Conservation (phyloP, 2,888 invertebrate species). For the Oxycera nigricornis region DNA sequence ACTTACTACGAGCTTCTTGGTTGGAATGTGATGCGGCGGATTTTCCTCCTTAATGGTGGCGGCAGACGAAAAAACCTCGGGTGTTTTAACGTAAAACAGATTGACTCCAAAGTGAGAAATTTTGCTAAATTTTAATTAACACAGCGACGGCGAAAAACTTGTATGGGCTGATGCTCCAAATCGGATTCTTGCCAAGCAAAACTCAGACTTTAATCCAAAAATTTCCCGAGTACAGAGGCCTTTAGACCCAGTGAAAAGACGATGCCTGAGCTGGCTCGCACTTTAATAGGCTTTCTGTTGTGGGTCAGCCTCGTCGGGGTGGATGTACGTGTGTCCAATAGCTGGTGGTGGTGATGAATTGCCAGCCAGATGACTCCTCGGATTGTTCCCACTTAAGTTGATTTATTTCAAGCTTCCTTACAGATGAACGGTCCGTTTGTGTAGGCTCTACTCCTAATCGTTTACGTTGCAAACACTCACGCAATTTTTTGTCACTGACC, state of each 20-base stretch:
- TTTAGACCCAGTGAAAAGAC: not conserved
- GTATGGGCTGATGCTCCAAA: not conserved
- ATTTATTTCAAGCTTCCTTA: constrained; percentile 3
- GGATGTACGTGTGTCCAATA: not conserved
- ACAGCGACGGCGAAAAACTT: constrained; percentile 46
- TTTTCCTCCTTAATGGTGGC: constrained; percentile 62
- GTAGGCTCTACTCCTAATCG: not conserved
- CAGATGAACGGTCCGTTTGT: not conserved
- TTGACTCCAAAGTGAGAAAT: constrained; percentile 64
- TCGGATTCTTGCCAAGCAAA: constrained; percentile 1
- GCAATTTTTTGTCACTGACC: not conserved
- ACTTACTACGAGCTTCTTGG: constrained; percentile 63
- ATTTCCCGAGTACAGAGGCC: not conserved
- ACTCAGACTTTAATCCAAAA: constrained; percentile 1
- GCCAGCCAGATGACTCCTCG: not conserved
- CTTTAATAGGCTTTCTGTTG: not conserved
- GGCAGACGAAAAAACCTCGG: constrained; percentile 59
- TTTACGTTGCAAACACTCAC: constrained; percentile 24
- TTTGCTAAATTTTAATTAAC: constrained; percentile 60
- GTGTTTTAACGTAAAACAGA: constrained; percentile 62
- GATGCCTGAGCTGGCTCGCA: not conserved
- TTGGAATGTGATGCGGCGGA: constrained; percentile 60
- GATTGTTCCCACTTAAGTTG: constrained; percentile 31
- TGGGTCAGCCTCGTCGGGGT: not conserved
- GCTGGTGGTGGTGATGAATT: not conserved